Base-by-base conservation (phyloP, 2,888 invertebrate species). In the Metallyticus violacea region DNA sequence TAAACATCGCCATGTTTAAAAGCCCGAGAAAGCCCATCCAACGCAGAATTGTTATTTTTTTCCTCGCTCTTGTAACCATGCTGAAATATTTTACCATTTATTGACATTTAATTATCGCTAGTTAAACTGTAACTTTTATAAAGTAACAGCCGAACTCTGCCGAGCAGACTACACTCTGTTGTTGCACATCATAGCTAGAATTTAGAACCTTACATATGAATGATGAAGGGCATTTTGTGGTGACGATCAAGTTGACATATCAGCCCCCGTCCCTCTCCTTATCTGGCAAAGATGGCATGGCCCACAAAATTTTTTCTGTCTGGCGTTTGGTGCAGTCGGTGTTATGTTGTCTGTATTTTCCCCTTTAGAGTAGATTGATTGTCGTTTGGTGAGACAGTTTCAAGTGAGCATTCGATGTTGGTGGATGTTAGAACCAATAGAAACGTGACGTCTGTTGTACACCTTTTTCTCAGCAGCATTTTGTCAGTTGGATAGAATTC, bases 151-250 rank as follows among this genome's bases (percentile, higher is more conserved):
- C 25, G 28, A 28, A 6, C 83, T 0, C 40, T 83, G 83, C 26
- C 77, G 83, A 77, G 29, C 77, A 77, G 83, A 27, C 28, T 25
- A 29, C 77, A 5, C 15, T 40, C 27, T 76, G 15, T 22, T 26
- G 76, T 82, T 82, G 82, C 82, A 82, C 82, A 82, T 26, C 77
- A 83, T 77, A 83, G 83, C 22, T 83, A 83, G 83, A 77, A 62
- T 77, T 83, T 83, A 83, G 83, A 27, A n/a, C 83, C 83, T 83
- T 29, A 26, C 40, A 62, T 28, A 76, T 77, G 77, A 83, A 27
- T 83, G 83, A 77, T 77, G 83, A 77, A 77, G 83, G 83, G 83
- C 83, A 83, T 29, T 62, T 62, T 83, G 83, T 83, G 77, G 29
- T 83, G 76, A 26, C 29, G n/a, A 77, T 62, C 28, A 28, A 83